Base-by-base conservation (phyloP, 2,888 invertebrate genomes). In the Lasioglossum lativentre region DNA sequence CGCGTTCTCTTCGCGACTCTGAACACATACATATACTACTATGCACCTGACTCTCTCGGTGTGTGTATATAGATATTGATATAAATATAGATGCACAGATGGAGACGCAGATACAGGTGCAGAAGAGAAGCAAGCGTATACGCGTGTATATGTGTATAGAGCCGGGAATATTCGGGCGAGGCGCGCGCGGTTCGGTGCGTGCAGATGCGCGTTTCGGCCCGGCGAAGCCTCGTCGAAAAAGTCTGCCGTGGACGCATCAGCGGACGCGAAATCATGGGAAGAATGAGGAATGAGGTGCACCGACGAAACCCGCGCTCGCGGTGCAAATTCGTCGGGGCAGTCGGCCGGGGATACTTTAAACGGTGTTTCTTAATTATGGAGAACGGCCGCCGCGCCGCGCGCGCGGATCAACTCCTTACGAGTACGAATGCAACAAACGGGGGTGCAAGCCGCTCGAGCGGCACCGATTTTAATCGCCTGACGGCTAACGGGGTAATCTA, bases 251-350 rank as follows among this genome's bases (percentile, higher is more conserved):
- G 83, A 85, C 85, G 90, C 89, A 89, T 89, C 90, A 86, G 86
- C 81, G 89, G 90, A 83, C 89, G 89, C 89, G 89, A 89, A 90
- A 89, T 88, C 82, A 85, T 86, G 89, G 86, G 70, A 90, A 85
- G 89, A 87, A 87, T 80, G 83, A 86, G 76, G 74, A 73, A 80
- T 75, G 77, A 85, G 84, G 75, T 52, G 40, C 71, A 38, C 71
- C 90, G 34, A 83, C 83, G 52, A 83, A 86, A 85, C 76, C 30
- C 63, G 81, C 88, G 78, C 76, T 19, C 63, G 81, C 88, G 78
- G 78, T 80, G 66, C 78, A 47, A 56, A 78, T 78, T 68, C 72
- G 34, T 30, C 63, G 66, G 70, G 40, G 71, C 68, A 59, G 63
- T 47, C 40, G 59, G 16, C 63, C 66, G 76, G 14, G 34, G 63